Evolutionary conservation across 2,888 invertebrate species (phyloP).

Genomic region (Chrysotoxum bicinctum): DNA sequence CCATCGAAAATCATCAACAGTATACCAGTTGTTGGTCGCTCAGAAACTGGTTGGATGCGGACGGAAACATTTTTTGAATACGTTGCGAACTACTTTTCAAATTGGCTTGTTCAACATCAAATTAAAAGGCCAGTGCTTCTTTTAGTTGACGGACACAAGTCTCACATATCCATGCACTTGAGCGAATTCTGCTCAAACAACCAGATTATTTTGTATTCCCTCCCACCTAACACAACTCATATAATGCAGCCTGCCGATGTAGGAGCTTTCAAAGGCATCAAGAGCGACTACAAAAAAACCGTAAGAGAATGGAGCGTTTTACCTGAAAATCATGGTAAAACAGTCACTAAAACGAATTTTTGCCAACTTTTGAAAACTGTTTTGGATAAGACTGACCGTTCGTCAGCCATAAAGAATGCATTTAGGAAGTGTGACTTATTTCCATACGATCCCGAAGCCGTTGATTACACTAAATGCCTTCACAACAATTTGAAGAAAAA

Average conservation of each 20-base stretch:
- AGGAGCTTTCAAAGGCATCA: constrained; percentile 18
- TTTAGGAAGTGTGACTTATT: constrained; percentile 8
- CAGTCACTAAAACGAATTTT: no score
- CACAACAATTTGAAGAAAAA: constrained; percentile 10
- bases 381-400: neutral
- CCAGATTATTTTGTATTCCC: constrained; percentile 26
- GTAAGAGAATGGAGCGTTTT: constrained; percentile 18
- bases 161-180: constrained; percentile 19
- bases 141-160: constrained; percentile 35
- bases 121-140: constrained; percentile 31
- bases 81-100: constrained; percentile 7
- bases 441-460: neutral
- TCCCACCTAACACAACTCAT: constrained; percentile 41
- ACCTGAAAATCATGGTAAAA: neutral
- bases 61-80: no score
- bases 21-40: neutral
- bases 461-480: constrained; percentile 12
- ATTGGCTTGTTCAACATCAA: constrained; percentile 16
- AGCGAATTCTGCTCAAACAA: constrained; percentile 21
- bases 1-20: neutral
- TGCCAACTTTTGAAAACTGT: no score
- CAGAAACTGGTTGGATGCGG: no score
- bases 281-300: neutral
- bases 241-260: constrained; percentile 44
- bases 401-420: neutral